Evolutionary conservation across 2,888 invertebrate genomes (phyloP), one percentile per base, ranked within the genome.

Genomic region (Biston stratarius): DNA sequence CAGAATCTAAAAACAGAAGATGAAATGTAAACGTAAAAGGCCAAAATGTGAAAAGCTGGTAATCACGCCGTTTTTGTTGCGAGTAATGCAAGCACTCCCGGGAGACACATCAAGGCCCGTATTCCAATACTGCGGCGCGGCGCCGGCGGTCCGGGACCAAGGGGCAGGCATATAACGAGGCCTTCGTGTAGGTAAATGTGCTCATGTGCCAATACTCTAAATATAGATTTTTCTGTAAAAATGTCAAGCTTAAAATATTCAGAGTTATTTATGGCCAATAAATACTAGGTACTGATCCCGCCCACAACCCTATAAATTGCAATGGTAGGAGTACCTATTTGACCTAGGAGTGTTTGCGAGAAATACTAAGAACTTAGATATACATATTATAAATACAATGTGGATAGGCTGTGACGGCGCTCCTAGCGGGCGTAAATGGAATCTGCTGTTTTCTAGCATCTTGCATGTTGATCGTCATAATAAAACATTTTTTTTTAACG

Each of bases 161-260:
- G 64, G 72, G 83, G n/a, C 34, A 34, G 49, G n/a, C 34, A 3
- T 12, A 6, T 87, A 92, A 92, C 88, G 91, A 90, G 84, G 75
- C 80, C 89, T 88, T 88, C 83, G 92, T 92, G 91, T 91, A 38
- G 38, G 38, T 38, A 88, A 92, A 91, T 91, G 83, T 72, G 82
- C 70, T 82, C 81, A 77, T 66, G 75, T 77, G 78, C 80, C 78
- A 79, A 55, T 33, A 33, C 42, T 55, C 24, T 24, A 24, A 24
- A 2, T 24, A 2, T 5, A n/a, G 42, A 5, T 44, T 12, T 6
- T n/a, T 12, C 6, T 44, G n/a, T 44, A n/a, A 24, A 24, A 24
- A 24, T 24, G 24, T 24, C 24, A 24, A 24, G 24, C 24, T 24
- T 24, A 24, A 24, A 24, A 24, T 24, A 24, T 24, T 24, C 24